Evolutionary conservation across 2,888 invertebrate species (phyloP), one percentile per base, ranked within the genome.

Genomic region (Rhagium mordax): DNA sequence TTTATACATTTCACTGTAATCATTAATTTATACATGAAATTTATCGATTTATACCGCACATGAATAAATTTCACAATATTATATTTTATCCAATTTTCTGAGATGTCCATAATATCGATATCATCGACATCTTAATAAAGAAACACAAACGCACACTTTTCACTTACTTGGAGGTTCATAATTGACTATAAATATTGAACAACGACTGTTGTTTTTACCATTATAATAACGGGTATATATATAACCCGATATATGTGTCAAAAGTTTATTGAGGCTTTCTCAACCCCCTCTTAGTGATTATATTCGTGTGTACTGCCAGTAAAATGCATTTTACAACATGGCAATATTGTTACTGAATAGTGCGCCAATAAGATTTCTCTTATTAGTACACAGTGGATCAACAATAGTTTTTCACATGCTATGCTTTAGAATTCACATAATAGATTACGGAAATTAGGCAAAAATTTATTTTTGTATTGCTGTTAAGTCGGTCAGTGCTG

Each of bases 91-190:
- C 2, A 13, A 41, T 13, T 13, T 41, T 41, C 5, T 41, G 4
- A 3, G 10, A 15, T 41, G n/a, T 41, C 41, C 41, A 41, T n/a
- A n/a, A 41, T 3, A 3, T n/a, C 2, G 13, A n/a, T 3, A 15
- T 33, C 21, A 53, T 18, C n/a, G n/a, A n/a, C n/a, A n/a, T n/a
- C n/a, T 53, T 53, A 13, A 41, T 41, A 21, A 10, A 13, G 21
- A 59, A 48, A 65, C 21, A 16, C 24, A 27, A 70, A 57, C 33
- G 51, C 65, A 49, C 78, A 83, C 84, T 84, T 67, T 71, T 68
- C 80, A 84, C 85, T 85, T 84, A 86, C 86, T 81, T 83, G 84
- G 74, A 85, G 81, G 77, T 84, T 84, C 85, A 86, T 86, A 77
- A 79, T 81, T 72, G 74, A 78, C 71, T 80, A 75, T 70, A 41